Evolutionary conservation across 2,888 invertebrate species (phyloP).

Genomic region (Clusia tigrina): DNA sequence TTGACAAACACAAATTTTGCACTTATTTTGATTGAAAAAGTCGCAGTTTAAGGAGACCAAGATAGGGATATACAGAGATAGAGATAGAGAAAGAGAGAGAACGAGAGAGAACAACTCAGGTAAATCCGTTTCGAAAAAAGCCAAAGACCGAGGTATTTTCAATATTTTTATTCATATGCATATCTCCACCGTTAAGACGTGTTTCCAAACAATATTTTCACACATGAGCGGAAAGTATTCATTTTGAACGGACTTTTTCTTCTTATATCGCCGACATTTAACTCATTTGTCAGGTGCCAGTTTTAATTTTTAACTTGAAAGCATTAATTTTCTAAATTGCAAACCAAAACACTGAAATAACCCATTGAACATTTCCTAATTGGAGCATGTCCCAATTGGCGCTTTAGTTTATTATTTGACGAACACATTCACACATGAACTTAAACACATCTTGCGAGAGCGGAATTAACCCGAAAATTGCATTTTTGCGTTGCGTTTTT

Average conservation of each 20-base stretch:
- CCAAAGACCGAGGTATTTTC: conserved; percentile 56
- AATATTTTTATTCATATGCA: too few relatives aligned
- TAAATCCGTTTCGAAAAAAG: conserved; percentile 47
- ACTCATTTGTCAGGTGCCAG: background rate
- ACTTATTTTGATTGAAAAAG: conserved; percentile 8
- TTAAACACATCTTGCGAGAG: background rate
- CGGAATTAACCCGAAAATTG: conserved; percentile 8
- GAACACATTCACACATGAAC: conserved; percentile 19
- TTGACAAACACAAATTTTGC: conserved; percentile 3
- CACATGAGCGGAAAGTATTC: too few relatives aligned
- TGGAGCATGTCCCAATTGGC: conserved; percentile 27
- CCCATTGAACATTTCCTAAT: conserved; percentile 6
- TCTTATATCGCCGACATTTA: background rate
- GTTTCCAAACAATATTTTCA: too few relatives aligned
- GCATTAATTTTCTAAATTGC: conserved; percentile 4
- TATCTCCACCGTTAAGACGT: too few relatives aligned
- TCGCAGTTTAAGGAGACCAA: too few relatives aligned
- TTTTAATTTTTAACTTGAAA: background rate
- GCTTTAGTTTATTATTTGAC: conserved; percentile 26
- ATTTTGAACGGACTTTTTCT: too few relatives aligned
- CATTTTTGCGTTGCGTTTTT: conserved; percentile 20
- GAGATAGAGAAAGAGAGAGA: conserved; percentile 42
- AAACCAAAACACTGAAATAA: too few relatives aligned
- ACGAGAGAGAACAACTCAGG: conserved; percentile 15
- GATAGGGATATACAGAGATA: conserved; percentile 35